These are phyloP conservation scores for Trematocara marginatum DNA, from an alignment of 2,113 vertebrate genomes.

Conservation along the genomic window DNA sequence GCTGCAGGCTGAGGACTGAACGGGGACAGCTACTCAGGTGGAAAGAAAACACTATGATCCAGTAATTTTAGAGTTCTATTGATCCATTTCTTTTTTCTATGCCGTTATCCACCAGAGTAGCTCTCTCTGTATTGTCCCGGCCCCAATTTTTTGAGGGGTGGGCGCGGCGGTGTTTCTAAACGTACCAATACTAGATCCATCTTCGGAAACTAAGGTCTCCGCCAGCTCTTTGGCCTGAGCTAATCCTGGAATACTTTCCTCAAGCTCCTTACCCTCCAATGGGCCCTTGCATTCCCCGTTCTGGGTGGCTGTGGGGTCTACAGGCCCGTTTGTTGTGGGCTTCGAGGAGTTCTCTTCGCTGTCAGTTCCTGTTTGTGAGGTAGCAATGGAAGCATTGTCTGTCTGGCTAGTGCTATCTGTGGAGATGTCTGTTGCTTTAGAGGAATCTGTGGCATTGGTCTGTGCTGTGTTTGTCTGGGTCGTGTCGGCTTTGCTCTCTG, in stretches of 20 bases:
- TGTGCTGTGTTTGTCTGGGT: not conserved
- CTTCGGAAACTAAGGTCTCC: constrained; percentile 88
- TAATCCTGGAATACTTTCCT: constrained; percentile 81
- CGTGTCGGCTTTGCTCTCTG: constrained; percentile 1
- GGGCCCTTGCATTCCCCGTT: constrained; percentile 73
- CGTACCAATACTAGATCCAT: constrained; percentile 84
- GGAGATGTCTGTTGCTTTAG: not conserved
- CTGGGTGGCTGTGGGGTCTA: constrained; percentile 45
- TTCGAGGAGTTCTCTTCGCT: constrained; percentile 19
- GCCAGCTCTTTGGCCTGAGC: constrained; percentile 94
- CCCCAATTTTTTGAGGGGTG: not conserved
- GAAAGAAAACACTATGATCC: constrained; percentile 9
- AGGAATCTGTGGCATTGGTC: constrained; percentile 3
- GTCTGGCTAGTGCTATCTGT: constrained; percentile 11
- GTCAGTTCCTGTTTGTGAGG: not conserved
- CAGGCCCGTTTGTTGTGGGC: constrained; percentile 59
- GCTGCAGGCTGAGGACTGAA: constrained; percentile 33
- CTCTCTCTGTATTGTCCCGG: constrained; percentile 26
- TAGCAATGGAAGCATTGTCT: not conserved
- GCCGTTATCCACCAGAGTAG: constrained; percentile 48
- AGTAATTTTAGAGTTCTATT: not conserved
- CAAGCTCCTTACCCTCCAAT: constrained; percentile 76
- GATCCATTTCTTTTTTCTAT: not conserved
- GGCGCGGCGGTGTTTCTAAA: not conserved
- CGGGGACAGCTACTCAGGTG: constrained; percentile 49